Evolutionary conservation across 35 echinoderm and acorn worm species (phyloP).

Genomic region (Nesometra sesokonis): DNA sequence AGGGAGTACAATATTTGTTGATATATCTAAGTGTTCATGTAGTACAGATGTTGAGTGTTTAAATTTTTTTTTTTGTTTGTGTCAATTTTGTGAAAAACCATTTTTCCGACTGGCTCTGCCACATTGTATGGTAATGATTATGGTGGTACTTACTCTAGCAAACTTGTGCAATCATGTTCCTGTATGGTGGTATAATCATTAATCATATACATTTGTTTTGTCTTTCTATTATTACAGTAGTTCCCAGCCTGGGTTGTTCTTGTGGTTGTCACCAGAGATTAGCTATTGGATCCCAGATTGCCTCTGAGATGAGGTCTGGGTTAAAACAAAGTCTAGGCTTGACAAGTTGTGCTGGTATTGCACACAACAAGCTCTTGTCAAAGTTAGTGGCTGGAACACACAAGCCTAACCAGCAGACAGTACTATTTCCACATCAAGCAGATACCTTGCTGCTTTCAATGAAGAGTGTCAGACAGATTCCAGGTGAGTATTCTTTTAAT

Average conservation of each 20-base stretch:
- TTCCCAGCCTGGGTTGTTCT: constrained; percentile 7
- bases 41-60: no score
- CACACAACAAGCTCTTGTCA: constrained; percentile 82
- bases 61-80: no score
- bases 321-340: constrained; percentile 38
- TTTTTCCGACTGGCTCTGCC: no score
- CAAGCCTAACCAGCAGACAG: constrained; percentile 91
- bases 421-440: constrained; percentile 32
- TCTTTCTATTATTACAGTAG: not conserved
- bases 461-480: constrained; percentile 47
- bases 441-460: constrained; percentile 39
- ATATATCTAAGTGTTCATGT: no score
- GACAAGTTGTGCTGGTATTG: constrained; percentile 82
- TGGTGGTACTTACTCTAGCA: no score
- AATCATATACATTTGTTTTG: no score
- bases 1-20: no score
- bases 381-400: constrained; percentile 65
- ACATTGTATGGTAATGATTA: no score
- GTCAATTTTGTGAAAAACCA: no score
- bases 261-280: constrained; percentile 77
- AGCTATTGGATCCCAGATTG: constrained; percentile 68
- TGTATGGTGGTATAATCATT: no score
- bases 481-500: constrained; percentile 32
- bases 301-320: constrained; percentile 51
- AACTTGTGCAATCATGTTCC: no score